Base-by-base conservation (phyloP, 2,888 invertebrate species). In the Horisme vitalbata region DNA sequence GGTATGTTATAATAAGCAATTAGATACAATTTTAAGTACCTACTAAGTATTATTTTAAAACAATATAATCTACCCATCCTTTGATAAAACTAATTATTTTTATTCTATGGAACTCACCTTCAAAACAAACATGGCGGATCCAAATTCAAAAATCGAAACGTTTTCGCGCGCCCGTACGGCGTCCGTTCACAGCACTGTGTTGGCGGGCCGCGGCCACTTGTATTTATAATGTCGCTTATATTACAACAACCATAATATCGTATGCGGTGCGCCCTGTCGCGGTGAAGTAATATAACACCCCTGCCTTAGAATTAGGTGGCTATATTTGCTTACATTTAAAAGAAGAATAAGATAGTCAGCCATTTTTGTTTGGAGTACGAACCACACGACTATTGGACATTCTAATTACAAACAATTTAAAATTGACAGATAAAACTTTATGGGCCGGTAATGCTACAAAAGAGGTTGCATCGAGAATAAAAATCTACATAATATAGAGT, bases 211-310 rank as follows among this genome's bases (percentile, higher is more conserved):
- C 67, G 31, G 55, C 65, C 69, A 77, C 85, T 74, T 81, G 83
- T 88, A 88, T 88, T 85, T 88, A 88, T 88, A 88, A 88, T 74
- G 84, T 88, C 77, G 81, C 72, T 67, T 75, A 74, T 71, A 72
- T 81, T 80, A 74, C 83, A 79, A 77, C 79, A 79, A 75, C 61
- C 65, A 59, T 65, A 63, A 80, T 79, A 83, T 84, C 79, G 79
- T 84, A 85, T 88, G 83, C 87, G 69, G 69, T 61, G 66, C 78
- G 70, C 83, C 82, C 79, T 71, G 68, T 31, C 59, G 67, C 41
- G 71, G 75, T 81, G 78, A 82, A 74, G 86, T 79, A 87, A 87
- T 65, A 58, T 60, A 69, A 79, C 79, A 79, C 80, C 82, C 76
- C 70, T 63, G 59, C 52, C 48, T 48, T 23, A 31, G 45, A 47